Evolutionary conservation across 2,888 invertebrate species (phyloP).

Genomic region (Agonopterix alstromeriana): DNA sequence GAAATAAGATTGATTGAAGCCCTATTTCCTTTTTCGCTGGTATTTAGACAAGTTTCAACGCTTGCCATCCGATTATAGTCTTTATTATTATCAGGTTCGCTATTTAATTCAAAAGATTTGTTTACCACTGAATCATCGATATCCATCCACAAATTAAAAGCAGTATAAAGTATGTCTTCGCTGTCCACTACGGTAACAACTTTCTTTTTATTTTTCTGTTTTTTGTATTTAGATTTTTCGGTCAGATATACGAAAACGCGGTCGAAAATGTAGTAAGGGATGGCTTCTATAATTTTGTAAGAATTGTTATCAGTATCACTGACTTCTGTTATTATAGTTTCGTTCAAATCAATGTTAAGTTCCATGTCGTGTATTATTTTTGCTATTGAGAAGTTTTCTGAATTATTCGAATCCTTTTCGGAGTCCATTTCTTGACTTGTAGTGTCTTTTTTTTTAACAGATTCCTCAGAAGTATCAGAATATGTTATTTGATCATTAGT

Average conservation of each 20-base stretch:
- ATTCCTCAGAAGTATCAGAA: neutral
- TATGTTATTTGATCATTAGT: neutral
- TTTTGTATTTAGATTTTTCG: conserved; percentile 24
- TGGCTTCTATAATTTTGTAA: conserved; percentile 46
- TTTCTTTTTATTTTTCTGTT: conserved; percentile 24
- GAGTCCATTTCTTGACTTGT: neutral
- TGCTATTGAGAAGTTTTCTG: conserved; percentile 23
- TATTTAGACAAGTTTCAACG: no score
- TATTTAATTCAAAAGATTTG: no score
- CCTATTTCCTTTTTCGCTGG: no score
- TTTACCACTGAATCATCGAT: no score
- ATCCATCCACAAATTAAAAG: conserved; percentile 30
- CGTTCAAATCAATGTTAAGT: conserved; percentile 28
- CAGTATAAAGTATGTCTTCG: conserved; percentile 59
- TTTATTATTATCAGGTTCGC: no score
- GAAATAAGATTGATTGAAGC: no score
- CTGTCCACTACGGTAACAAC: conserved; percentile 56
- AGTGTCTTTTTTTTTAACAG: neutral
- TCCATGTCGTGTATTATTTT: conserved; percentile 31
- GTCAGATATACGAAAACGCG: conserved; percentile 32
- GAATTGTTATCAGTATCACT: conserved; percentile 36
- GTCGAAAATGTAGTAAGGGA: conserved; percentile 54
- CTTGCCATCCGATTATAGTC: no score
- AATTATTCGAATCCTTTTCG: conserved; percentile 1
- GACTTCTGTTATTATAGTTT: conserved; percentile 38